A percentile compares a stretch with the other conserved stretches of the same genome.
phyloP scores from a whole-genome alignment of 1,140 invertebrate genomes.

The Pygmarrhopalites habei region DNA sequence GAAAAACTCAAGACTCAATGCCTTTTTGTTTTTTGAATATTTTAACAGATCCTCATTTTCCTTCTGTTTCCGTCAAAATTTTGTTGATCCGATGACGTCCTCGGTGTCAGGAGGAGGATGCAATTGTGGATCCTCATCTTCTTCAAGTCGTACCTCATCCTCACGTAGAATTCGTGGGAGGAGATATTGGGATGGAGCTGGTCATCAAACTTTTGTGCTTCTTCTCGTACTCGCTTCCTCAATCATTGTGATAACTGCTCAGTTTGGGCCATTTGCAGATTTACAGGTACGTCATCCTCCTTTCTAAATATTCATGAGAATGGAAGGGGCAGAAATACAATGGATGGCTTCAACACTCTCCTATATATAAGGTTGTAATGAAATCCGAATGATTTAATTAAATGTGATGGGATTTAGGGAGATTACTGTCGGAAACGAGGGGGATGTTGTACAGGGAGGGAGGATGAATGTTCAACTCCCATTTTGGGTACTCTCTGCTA shows the following conservation, averaged over 20 bases:
- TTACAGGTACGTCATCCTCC: slow-evolving; percentile 7
- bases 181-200: no score
- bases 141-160: not conserved
- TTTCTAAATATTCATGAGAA: no score
- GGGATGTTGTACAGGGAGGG: slow-evolving; percentile 59
- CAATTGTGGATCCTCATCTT: not conserved
- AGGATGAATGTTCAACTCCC: slow-evolving; percentile 66
- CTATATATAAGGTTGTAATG: not conserved
- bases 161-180: not conserved
- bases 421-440: slow-evolving; percentile 45
- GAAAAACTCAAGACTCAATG: no score
- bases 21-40: no score
- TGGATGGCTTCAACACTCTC: not conserved
- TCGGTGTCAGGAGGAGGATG: not conserved
- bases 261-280: slow-evolving; percentile 9
- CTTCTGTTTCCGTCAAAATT: no score
- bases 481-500: slow-evolving; percentile 77
- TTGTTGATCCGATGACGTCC: slow-evolving; percentile 1
- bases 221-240: not conserved
- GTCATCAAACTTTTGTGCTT: no score
- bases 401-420: slow-evolving; percentile 38
- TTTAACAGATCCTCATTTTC: no score
- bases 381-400: not conserved
- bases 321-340: no score
- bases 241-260: slow-evolving; percentile 4